A percentile compares a stretch with the other conserved stretches of the same genome.
Evolutionary conservation across 2,888 invertebrate species (phyloP).

Genomic region (Arctia plantaginis): DNA sequence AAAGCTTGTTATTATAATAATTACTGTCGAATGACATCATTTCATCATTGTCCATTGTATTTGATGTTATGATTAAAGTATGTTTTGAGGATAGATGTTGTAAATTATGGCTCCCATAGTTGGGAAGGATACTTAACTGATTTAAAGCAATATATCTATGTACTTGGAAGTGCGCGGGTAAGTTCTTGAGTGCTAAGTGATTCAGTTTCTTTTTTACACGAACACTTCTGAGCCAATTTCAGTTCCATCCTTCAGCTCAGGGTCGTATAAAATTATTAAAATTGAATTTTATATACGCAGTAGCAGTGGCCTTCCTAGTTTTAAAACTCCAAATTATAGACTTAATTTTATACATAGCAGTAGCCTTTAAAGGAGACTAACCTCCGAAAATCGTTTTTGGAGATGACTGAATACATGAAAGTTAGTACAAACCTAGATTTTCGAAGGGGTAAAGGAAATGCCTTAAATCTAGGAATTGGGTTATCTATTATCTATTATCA

Average conservation of each 20-base stretch:
- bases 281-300: too few relatives aligned
- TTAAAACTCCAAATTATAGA: too few relatives aligned
- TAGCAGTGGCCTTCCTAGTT: too few relatives aligned
- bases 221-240: neutral
- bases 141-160: neutral
- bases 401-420: too few relatives aligned
- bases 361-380: accelerated
- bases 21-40: neutral
- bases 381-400: neutral
- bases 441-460: too few relatives aligned
- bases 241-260: neutral
- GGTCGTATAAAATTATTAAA: neutral
- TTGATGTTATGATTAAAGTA: conserved; percentile 9
- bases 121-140: neutral
- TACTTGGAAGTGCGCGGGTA: neutral
- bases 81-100: neutral
- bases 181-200: neutral
- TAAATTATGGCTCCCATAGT: neutral
- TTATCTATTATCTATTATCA: too few relatives aligned
- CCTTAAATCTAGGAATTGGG: too few relatives aligned
- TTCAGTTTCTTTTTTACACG: neutral
- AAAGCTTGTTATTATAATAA: conserved; percentile 9
- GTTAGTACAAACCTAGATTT: too few relatives aligned
- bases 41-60: conserved; percentile 18
- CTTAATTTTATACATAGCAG: too few relatives aligned